These are phyloP conservation scores for Pollenia griseotomentosa DNA, from an alignment of 2,888 invertebrate genomes.

Conservation along the genomic window DNA sequence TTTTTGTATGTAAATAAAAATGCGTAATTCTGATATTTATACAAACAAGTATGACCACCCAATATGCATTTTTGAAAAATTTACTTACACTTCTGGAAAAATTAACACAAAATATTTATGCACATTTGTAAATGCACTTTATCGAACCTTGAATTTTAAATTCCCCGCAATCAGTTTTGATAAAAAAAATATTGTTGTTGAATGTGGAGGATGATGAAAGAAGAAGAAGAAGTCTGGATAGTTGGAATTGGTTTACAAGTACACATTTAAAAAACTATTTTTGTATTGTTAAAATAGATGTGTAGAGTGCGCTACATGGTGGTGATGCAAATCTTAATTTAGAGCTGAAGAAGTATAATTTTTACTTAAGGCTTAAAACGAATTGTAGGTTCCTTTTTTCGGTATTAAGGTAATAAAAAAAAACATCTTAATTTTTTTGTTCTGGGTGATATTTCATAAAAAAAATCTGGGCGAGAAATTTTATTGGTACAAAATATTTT, in stretches of 20 bases:
- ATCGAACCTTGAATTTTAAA: constrained; percentile 63
- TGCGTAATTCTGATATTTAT: not conserved
- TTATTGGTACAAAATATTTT: too few relatives aligned
- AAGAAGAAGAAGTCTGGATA: constrained; percentile 13
- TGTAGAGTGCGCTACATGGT: not conserved
- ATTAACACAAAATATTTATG: constrained; percentile 64
- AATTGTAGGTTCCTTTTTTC: not conserved
- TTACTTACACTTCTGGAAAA: constrained; percentile 40
- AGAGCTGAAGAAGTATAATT: not conserved
- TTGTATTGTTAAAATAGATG: constrained; percentile 23
- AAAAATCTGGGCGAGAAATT: too few relatives aligned
- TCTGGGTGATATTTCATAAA: too few relatives aligned
- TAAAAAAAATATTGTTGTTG: constrained; percentile 32
- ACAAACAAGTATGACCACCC: constrained; percentile 47
- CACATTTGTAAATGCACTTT: constrained; percentile 58
- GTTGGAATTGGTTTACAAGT: not conserved
- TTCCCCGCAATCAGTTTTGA: constrained; percentile 35
- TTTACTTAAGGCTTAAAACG: not conserved
- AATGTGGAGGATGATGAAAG: not conserved
- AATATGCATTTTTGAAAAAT: constrained; percentile 55
- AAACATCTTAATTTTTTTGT: too few relatives aligned
- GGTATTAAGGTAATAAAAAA: not conserved
- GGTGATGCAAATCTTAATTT: constrained; percentile 27
- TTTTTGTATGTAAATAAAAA: constrained; percentile 52
- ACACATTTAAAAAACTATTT: not conserved